These are phyloP conservation scores for Amphipoea lucens DNA, from an alignment of 2,888 invertebrate species.

Conservation along the genomic window DNA sequence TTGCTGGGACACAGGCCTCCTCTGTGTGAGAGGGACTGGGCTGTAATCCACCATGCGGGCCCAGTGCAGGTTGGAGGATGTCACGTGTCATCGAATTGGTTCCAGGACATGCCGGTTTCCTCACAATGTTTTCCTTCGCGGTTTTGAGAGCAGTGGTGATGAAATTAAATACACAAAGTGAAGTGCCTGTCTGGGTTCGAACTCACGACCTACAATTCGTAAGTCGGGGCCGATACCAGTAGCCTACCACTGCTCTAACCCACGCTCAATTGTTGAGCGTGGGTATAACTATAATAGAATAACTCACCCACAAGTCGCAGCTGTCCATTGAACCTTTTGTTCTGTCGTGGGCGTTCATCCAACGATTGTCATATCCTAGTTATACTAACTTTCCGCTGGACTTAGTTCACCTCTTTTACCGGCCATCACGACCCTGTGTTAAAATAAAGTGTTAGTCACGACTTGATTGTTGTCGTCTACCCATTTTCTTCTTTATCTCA, in stretches of 20 bases:
- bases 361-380: not conserved
- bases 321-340: slow-evolving; percentile 4
- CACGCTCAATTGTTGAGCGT: not conserved
- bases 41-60: too few species aligned
- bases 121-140: not conserved
- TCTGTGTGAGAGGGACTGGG: too few species aligned
- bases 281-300: not conserved
- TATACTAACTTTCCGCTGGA: not conserved
- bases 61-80: too few species aligned
- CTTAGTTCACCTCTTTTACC: not conserved
- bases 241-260: not conserved
- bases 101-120: not conserved
- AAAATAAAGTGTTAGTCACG: not conserved
- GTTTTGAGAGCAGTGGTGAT: not conserved
- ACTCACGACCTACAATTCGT: not conserved
- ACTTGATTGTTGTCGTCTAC: not conserved
- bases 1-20: not conserved
- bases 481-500: not conserved
- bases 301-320: not conserved
- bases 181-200: not conserved
- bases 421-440: not conserved
- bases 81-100: not conserved
- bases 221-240: not conserved
- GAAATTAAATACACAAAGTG: not conserved
- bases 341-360: not conserved